A percentile compares a stretch with the other conserved stretches of the same genome.
Evolutionary conservation across 1,140 invertebrate species (phyloP).

Genomic region (Phymastichus coffea): DNA sequence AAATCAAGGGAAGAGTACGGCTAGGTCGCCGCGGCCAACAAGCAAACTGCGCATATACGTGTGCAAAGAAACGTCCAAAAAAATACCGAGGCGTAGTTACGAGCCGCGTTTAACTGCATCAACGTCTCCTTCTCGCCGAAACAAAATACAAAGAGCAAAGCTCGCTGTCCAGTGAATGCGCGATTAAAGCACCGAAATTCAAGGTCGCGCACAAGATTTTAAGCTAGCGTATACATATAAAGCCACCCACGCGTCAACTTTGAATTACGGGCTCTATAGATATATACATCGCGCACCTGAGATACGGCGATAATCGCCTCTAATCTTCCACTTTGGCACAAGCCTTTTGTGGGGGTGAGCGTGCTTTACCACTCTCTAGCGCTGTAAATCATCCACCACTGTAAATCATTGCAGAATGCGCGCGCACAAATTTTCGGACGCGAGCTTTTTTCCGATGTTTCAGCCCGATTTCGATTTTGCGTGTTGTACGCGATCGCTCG

Average conservation of each 20-base stretch:
- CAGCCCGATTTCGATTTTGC: not conserved
- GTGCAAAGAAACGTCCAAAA: not conserved
- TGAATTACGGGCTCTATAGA: constrained; percentile 50
- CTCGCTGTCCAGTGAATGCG: too few species aligned
- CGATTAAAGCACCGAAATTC: constrained; percentile 17
- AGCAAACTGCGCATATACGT: too few species aligned
- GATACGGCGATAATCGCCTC: constrained; percentile 54
- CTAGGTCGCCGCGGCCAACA: not conserved
- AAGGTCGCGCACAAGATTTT: constrained; percentile 4
- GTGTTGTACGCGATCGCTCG: too few species aligned
- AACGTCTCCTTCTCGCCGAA: too few species aligned
- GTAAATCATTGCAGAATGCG: constrained; percentile 46
- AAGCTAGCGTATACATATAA: not conserved
- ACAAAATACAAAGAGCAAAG: too few species aligned
- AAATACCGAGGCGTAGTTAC: not conserved
- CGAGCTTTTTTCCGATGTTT: constrained; percentile 1
- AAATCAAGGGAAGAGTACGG: not conserved
- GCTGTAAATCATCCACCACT: constrained; percentile 49
- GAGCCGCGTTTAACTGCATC: constrained; percentile 3
- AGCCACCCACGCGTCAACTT: constrained; percentile 47
- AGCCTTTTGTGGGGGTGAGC: too few species aligned
- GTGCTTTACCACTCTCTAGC: constrained; percentile 4
- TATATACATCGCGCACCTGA: constrained; percentile 39
- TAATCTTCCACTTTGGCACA: constrained; percentile 56
- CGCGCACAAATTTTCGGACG: constrained; percentile 8